These are phyloP conservation scores for Pterocles orientalis DNA, from an alignment of 2,113 vertebrate genomes.

Conservation along the genomic window DNA sequence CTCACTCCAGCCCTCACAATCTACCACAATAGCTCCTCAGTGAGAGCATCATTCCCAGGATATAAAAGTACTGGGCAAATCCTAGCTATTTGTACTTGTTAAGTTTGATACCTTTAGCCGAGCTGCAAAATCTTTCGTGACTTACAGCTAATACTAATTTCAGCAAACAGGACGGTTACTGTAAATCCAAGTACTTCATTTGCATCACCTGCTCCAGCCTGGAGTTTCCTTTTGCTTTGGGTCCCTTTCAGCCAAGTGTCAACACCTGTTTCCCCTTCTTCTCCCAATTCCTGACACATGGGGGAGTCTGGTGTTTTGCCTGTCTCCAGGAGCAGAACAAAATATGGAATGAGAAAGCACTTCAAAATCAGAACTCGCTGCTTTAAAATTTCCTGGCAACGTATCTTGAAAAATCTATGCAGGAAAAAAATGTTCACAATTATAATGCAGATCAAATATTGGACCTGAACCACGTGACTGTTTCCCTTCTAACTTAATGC, in stretches of 20 bases:
- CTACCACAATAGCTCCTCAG: neutral
- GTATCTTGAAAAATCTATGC: neutral
- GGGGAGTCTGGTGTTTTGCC: neutral
- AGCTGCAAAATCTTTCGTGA: neutral
- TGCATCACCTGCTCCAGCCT: neutral
- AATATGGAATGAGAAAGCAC: constrained; percentile 15
- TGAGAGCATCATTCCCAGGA: neutral
- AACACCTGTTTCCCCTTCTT: constrained; percentile 7
- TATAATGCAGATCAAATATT: constrained; percentile 31
- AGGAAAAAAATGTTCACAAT: constrained; percentile 16
- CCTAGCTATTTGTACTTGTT: neutral
- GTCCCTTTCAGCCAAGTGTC: neutral
- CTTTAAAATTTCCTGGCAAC: constrained; percentile 29
- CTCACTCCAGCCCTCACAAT: rapidly evolving
- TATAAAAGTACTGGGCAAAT: neutral
- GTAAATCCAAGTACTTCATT: neutral
- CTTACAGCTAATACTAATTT: neutral
- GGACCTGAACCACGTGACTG: constrained; percentile 24
- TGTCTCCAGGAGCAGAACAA: constrained; percentile 15
- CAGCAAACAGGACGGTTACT: neutral
- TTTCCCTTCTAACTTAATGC: constrained; percentile 47
- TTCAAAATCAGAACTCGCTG: neutral
- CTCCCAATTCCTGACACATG: neutral
- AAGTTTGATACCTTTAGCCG: neutral
- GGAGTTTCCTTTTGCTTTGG: constrained; percentile 19